Conservation (phyloP, 2,797 vertebrate genomes). For the Coregonus suidteri region DNA sequence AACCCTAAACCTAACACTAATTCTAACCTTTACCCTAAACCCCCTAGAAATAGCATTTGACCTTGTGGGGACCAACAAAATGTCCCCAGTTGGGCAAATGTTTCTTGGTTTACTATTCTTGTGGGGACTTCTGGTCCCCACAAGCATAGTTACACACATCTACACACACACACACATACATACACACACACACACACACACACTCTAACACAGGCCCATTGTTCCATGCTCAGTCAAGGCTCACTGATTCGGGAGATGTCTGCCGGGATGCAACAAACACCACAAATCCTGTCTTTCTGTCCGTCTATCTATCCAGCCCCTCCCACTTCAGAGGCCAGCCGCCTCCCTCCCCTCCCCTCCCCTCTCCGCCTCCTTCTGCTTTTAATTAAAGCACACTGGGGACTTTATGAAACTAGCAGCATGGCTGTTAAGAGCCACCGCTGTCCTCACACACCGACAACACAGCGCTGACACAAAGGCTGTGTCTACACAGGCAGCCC, state of each 20-base stretch:
- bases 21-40: too few relatives aligned
- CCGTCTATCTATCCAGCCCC: not conserved
- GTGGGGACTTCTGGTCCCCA: too few relatives aligned
- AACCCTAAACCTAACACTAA: too few relatives aligned
- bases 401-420: constrained; percentile 44
- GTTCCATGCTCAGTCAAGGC: constrained; percentile 7
- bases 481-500: too few relatives aligned
- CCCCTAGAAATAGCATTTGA: too few relatives aligned
- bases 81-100: too few relatives aligned
- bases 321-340: not conserved
- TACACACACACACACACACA: constrained; percentile 13
- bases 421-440: constrained; percentile 50
- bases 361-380: constrained; percentile 20
- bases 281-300: not conserved
- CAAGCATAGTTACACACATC: too few relatives aligned
- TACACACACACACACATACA: too few relatives aligned
- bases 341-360: not conserved
- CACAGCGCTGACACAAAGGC: constrained; percentile 16
- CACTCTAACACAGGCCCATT: not conserved
- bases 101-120: too few relatives aligned
- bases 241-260: not conserved
- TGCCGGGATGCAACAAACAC: not conserved
- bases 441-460: constrained; percentile 45
- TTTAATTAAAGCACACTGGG: constrained; percentile 67
- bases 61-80: too few relatives aligned